A percentile compares a stretch with the other conserved stretches of the same genome.
These are phyloP conservation scores for Loris lydekkerianus DNA, from an alignment of 2,797 vertebrate genomes.

Conservation along the genomic window DNA sequence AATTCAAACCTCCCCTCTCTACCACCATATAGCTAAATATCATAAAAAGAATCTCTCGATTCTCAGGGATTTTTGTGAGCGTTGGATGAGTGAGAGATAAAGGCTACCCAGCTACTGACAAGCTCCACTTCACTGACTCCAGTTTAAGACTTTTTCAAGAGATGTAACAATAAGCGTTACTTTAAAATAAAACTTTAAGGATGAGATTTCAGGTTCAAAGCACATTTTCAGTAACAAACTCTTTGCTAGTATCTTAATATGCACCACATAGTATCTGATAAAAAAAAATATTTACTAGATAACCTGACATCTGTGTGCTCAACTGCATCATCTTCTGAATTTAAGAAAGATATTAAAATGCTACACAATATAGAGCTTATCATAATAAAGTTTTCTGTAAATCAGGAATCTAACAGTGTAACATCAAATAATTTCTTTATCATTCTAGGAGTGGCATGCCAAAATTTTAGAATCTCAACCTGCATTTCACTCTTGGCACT, in stretches of 20 bases:
- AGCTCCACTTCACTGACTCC: neutral
- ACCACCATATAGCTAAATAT: constrained; percentile 80
- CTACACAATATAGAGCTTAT: neutral
- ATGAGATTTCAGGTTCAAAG: neutral
- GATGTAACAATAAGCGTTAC: constrained; percentile 44
- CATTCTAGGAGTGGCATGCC: neutral
- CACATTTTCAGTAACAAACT: neutral
- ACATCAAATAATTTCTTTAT: constrained; percentile 15
- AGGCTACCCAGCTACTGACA: constrained; percentile 66
- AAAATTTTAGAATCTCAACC: neutral
- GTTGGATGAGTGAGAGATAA: constrained; percentile 63
- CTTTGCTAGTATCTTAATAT: constrained; percentile 20
- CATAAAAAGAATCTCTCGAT: constrained; percentile 82
- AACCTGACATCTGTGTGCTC: constrained; percentile 35
- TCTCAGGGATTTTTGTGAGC: constrained; percentile 64
- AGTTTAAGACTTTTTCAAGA: constrained; percentile 51
- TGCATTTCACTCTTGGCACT: constrained; percentile 36
- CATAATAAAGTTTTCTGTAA: neutral
- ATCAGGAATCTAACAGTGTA: neutral
- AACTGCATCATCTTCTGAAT: constrained; percentile 11
- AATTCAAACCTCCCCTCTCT: constrained; percentile 86
- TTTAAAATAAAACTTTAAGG: constrained; percentile 58
- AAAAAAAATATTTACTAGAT: constrained; percentile 17
- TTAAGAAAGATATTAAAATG: constrained; percentile 13
- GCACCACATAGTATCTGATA: constrained; percentile 42